Conservation (phyloP, 2,113 vertebrate species). For the Ciconia boyciana region DNA sequence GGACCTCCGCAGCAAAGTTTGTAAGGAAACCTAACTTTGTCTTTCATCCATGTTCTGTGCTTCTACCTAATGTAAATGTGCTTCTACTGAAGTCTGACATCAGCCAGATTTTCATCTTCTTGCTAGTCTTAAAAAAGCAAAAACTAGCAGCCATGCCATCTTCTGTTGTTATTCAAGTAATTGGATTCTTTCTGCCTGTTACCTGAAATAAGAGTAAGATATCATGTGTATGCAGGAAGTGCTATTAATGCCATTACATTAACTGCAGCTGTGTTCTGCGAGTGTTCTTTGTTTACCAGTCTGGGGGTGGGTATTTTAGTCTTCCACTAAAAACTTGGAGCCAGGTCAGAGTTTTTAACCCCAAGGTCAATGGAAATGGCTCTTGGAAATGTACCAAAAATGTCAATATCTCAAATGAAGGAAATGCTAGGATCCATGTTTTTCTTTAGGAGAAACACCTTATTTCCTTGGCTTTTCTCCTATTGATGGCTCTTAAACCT, state of each 20-base stretch:
- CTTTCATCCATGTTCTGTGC: not conserved
- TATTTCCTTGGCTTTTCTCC: not conserved
- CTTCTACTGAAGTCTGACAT: not conserved
- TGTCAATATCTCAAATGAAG: not conserved
- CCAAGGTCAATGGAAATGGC: not conserved
- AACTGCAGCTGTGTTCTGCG: not conserved
- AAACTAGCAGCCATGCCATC: not conserved
- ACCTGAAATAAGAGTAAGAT: not conserved
- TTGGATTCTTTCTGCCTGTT: not conserved
- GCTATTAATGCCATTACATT: not conserved
- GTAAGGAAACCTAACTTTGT: slow-evolving; percentile 76
- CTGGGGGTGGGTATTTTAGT: not conserved
- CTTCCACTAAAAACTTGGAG: not conserved
- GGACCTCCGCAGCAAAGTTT: slow-evolving; percentile 99
- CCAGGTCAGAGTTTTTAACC: not conserved
- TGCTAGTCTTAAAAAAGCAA: not conserved
- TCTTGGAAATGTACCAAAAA: not conserved
- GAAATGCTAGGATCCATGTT: not conserved
- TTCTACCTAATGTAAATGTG: not conserved
- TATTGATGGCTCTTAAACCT: not conserved
- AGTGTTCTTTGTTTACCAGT: not conserved
- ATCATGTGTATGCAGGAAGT: not conserved
- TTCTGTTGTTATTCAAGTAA: not conserved
- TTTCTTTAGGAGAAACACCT: not conserved
- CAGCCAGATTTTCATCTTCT: not conserved